phyloP scores from a whole-genome alignment of 2,797 vertebrate species.

The Enteromius fasciolatus region DNA sequence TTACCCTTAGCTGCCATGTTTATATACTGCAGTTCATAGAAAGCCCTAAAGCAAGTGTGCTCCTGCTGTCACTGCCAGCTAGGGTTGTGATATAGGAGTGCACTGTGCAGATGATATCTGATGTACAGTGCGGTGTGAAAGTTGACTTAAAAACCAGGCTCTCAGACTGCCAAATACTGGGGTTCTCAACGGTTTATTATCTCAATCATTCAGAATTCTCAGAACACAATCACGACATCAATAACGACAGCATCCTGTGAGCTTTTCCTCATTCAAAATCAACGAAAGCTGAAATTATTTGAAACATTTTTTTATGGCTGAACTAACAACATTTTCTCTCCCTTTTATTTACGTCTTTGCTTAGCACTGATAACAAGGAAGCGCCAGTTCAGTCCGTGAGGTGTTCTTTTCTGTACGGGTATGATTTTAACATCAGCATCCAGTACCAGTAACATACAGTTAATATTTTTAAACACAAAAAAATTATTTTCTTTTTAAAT shows the following conservation, averaged over 20 bases:
- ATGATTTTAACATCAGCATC: background rate
- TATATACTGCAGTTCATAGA: background rate
- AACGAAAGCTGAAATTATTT: background rate
- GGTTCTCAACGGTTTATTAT: slow-evolving; percentile 15
- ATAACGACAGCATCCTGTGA: slow-evolving; percentile 17
- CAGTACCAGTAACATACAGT: too few relatives aligned
- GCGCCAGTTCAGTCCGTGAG: background rate
- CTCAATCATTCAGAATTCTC: slow-evolving; percentile 11
- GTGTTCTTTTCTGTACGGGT: background rate
- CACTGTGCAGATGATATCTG: slow-evolving; percentile 28
- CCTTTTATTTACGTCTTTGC: background rate
- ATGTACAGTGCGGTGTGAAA: background rate
- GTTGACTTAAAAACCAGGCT: slow-evolving; percentile 5
- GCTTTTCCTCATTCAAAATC: background rate
- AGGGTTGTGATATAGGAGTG: slow-evolving; percentile 8
- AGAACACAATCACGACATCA: background rate
- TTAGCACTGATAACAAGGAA: background rate
- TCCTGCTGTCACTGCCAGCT: slow-evolving; percentile 3
- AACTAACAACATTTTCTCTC: background rate
- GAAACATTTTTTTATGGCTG: background rate
- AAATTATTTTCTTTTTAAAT: background rate
- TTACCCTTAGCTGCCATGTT: slow-evolving; percentile 6
- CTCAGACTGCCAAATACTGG: slow-evolving; percentile 12
- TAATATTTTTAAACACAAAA: background rate
- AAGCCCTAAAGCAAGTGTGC: slow-evolving; percentile 20